Conservation (phyloP, 2,113 vertebrate genomes). For the Probosciger aterrimus region DNA sequence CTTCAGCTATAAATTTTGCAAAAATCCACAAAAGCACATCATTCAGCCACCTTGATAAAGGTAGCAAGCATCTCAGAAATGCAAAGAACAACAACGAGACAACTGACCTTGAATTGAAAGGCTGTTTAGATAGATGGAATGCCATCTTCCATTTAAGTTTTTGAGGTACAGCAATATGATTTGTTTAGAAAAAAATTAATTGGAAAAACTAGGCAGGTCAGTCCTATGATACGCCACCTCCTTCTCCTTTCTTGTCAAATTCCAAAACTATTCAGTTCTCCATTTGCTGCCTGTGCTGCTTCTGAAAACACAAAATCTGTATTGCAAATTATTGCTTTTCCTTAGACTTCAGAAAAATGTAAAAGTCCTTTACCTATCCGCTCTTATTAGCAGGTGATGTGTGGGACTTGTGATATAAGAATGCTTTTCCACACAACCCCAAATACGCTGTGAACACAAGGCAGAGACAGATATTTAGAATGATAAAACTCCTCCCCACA, state of each 20-base stretch:
- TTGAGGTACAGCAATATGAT: background rate
- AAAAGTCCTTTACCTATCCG: background rate
- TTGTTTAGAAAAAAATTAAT: background rate
- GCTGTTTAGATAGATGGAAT: background rate
- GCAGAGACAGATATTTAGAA: background rate
- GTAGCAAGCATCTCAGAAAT: background rate
- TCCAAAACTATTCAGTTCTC: background rate
- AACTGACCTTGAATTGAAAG: background rate
- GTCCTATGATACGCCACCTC: background rate
- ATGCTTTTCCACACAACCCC: background rate
- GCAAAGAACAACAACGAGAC: background rate
- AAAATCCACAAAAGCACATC: background rate
- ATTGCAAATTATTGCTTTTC: background rate
- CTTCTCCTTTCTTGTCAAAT: background rate
- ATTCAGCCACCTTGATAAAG: background rate
- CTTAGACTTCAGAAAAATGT: background rate
- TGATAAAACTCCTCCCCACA: background rate
- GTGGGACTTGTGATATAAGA: fast-evolving
- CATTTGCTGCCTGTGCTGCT: background rate
- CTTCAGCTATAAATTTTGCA: background rate
- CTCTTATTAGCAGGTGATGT: background rate
- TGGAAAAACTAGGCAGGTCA: background rate
- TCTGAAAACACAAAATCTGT: background rate
- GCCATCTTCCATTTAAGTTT: background rate
- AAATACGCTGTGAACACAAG: background rate